Base-by-base conservation (phyloP, 2,113 vertebrate species). In the Scatophagus argus region DNA sequence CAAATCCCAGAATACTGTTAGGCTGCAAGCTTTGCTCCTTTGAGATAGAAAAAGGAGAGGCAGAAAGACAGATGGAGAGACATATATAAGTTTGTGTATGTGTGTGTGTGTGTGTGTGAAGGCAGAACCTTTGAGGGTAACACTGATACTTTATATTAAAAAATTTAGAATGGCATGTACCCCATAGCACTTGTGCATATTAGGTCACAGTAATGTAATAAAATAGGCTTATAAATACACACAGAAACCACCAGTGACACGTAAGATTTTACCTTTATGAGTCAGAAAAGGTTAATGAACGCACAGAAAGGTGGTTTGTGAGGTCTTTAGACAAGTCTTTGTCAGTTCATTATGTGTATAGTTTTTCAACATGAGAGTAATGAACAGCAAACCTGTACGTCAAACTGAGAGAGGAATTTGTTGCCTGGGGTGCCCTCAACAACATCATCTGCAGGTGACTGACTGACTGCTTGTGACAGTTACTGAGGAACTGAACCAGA, bases 401-500 rank as follows among this genome's bases (percentile, higher is more conserved):
- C 23, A 41, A 75, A 86, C 23, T 13, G 44, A 67, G 60, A 71
- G 69, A 87, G 62, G 82, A 70, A 87, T 84, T 65, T 89, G 88
- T 88, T 90, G 64, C 73, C 82, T 74, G 59, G 74, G 81, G 81
- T 81, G 80, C 76, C 84, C 82, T 94, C 74, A 63, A 87, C 79
- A 74, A 85, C 87, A 90, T 93, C 91, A 93, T 87, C 91, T 94
- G 89, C 94, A 94, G 94, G 92, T 95, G 95, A 94, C 93, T 93
- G 77, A 89, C 86, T 89, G 90, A 94, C 92, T 95, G 94, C 91
- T 92, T 93, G 89, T 94, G 93, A 94, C 93, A 94, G 92, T 94
- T 92, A 91, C 86, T 65, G 81, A 90, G 88, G 91, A 92, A 94
- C 91, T 94, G 91, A 80, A 81, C 77, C 80, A 89, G 89, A 85